phyloP scores from a whole-genome alignment of 2,113 vertebrate genomes.

The Chaenocephalus aceratus region DNA sequence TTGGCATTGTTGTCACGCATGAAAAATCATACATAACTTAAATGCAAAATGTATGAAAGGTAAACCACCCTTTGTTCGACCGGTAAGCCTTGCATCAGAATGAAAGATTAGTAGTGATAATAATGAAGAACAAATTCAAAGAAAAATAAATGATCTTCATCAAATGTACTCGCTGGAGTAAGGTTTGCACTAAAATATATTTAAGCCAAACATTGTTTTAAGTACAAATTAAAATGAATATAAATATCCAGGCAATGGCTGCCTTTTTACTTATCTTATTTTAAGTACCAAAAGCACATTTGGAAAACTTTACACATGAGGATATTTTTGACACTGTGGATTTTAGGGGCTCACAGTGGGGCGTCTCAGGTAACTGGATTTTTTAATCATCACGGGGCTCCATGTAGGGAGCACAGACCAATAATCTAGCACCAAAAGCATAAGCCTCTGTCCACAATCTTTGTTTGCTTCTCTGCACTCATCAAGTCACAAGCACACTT shows the following conservation, averaged over 20 bases:
- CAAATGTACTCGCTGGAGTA: constrained; percentile 1
- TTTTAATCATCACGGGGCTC: constrained; percentile 61
- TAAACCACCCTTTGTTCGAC: background rate
- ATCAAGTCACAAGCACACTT: constrained; percentile 44
- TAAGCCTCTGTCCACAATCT: constrained; percentile 45
- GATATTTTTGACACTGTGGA: constrained; percentile 37
- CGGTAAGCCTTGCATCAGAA: background rate
- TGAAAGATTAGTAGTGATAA: background rate
- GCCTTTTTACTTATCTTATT: background rate
- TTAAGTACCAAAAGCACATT: constrained; percentile 13
- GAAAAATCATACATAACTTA: background rate
- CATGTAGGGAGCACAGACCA: constrained; percentile 44
- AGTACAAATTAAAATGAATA: background rate
- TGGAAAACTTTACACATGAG: constrained; percentile 17
- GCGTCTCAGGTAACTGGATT: constrained; percentile 42
- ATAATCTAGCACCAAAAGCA: constrained; percentile 31
- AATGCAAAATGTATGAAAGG: background rate
- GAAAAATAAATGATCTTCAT: background rate
- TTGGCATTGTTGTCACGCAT: constrained; percentile 9
- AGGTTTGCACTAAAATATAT: background rate
- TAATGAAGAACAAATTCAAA: background rate
- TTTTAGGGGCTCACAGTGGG: constrained; percentile 47
- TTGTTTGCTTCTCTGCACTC: constrained; percentile 57
- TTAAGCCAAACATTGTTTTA: background rate
- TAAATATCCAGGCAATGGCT: constrained; percentile 11